Evolutionary conservation across 2,888 invertebrate genomes (phyloP).

Genomic region (Andrena haemorrhoa): DNA sequence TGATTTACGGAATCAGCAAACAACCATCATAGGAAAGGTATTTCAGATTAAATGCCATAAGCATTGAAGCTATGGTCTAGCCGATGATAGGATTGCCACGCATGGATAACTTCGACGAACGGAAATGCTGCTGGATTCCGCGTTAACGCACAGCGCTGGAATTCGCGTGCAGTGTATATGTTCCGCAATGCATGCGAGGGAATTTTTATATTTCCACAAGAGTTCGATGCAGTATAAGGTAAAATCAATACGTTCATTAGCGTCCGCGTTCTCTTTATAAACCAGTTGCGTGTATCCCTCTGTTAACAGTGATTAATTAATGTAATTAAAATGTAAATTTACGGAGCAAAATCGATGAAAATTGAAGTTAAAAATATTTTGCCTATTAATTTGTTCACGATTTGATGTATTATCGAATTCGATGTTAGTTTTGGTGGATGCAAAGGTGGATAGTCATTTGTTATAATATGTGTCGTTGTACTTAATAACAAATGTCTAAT

Average conservation of each 20-base stretch:
- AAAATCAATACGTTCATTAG: neutral
- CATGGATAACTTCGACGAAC: conserved; percentile 44
- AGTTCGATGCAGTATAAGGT: neutral
- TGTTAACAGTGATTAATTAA: no score
- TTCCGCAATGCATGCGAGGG: neutral
- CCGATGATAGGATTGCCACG: conserved; percentile 43
- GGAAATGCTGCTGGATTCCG: conserved; percentile 21
- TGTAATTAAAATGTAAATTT: no score
- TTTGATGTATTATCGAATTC: no score
- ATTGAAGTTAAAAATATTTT: no score
- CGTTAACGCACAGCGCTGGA: neutral
- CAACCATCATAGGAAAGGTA: conserved; percentile 40
- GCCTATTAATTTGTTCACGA: no score
- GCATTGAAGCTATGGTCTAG: conserved; percentile 46
- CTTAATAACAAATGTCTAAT: no score
- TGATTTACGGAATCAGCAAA: conserved; percentile 62
- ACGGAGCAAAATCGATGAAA: no score
- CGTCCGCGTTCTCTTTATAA: neutral
- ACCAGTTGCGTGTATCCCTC: neutral
- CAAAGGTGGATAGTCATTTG: no score
- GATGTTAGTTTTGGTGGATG: no score
- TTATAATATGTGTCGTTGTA: no score
- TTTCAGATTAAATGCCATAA: conserved; percentile 62
- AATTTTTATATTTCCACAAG: neutral
- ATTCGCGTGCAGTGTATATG: neutral